Evolutionary conservation across 1,140 invertebrate genomes (phyloP).

Genomic region (Drosophila bifasciata): DNA sequence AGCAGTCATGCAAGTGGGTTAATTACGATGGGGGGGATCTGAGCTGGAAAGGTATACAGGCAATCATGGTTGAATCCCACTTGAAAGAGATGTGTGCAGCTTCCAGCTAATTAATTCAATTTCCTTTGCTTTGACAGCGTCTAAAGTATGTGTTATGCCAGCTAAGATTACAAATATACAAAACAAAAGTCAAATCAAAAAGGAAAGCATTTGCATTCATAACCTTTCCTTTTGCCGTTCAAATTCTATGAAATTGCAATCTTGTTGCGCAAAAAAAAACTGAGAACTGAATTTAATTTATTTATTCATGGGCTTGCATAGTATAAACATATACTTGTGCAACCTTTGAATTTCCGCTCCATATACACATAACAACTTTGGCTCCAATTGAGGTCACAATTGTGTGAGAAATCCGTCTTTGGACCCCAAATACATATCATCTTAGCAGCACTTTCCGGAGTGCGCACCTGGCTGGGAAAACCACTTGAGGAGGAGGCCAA

Average conservation of each 20-base stretch:
- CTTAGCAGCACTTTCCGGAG: conserved; percentile 28
- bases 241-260: conserved; percentile 10
- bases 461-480: conserved; percentile 20
- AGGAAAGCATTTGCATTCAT: no score
- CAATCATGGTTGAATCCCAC: conserved; percentile 27
- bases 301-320: conserved; percentile 27
- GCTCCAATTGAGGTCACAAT: conserved; percentile 65
- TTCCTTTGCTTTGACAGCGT: no score
- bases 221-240: background rate
- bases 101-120: background rate
- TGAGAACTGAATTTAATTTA: conserved; percentile 22
- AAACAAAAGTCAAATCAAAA: no score
- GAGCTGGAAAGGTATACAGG: conserved; percentile 15
- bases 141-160: no score
- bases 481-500: conserved; percentile 49
- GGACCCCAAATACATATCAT: conserved; percentile 64
- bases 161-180: no score
- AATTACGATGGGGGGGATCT: conserved; percentile 61
- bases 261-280: conserved; percentile 4
- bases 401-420: conserved; percentile 47
- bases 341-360: conserved; percentile 59
- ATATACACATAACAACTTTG: conserved; percentile 54
- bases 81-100: no score
- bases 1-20: conserved; percentile 64
- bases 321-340: conserved; percentile 4